Evolutionary conservation across 2,888 invertebrate species (phyloP).

Genomic region (Gandaritis pyraliata): DNA sequence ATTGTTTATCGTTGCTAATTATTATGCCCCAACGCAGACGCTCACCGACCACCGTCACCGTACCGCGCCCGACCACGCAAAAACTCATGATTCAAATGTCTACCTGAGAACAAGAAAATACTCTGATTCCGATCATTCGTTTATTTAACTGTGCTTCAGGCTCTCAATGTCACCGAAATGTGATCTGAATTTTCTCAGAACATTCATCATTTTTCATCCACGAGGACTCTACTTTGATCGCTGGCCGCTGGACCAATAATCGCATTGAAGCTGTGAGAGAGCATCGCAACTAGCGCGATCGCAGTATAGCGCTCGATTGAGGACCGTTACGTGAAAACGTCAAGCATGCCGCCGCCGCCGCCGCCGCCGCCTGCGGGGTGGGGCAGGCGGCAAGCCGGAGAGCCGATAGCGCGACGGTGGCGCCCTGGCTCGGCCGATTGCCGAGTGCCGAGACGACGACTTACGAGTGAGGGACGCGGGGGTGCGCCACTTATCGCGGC

Average conservation of each 20-base stretch:
- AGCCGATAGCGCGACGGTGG: slow-evolving; percentile 76
- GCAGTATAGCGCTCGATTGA: slow-evolving; percentile 83
- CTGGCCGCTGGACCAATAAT: slow-evolving; percentile 64
- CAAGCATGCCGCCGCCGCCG: slow-evolving; percentile 59
- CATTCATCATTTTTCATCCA: slow-evolving; percentile 44
- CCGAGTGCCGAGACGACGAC: slow-evolving; percentile 79
- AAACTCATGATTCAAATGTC: slow-evolving; percentile 61
- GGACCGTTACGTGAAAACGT: slow-evolving; percentile 84
- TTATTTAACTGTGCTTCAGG: slow-evolving; percentile 24
- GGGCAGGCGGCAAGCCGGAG: slow-evolving; percentile 39
- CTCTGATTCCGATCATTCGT: slow-evolving; percentile 37
- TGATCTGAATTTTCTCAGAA: slow-evolving; percentile 36
- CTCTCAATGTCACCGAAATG: slow-evolving; percentile 35
- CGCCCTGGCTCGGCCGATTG: slow-evolving; percentile 77
- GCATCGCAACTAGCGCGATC: slow-evolving; percentile 72
- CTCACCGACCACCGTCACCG: slow-evolving; percentile 61
- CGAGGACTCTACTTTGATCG: slow-evolving; percentile 56
- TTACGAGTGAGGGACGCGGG: slow-evolving; percentile 78
- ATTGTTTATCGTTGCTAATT: slow-evolving; percentile 83
- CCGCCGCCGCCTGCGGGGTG: slow-evolving; percentile 28
- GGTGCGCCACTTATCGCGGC: slow-evolving; percentile 84
- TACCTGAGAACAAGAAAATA: slow-evolving; percentile 59
- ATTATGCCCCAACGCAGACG: slow-evolving; percentile 79
- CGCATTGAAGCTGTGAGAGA: slow-evolving; percentile 59
- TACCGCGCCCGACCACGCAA: slow-evolving; percentile 60